Evolutionary conservation across 2,113 vertebrate species (phyloP).

Genomic region (Orcinus orca): DNA sequence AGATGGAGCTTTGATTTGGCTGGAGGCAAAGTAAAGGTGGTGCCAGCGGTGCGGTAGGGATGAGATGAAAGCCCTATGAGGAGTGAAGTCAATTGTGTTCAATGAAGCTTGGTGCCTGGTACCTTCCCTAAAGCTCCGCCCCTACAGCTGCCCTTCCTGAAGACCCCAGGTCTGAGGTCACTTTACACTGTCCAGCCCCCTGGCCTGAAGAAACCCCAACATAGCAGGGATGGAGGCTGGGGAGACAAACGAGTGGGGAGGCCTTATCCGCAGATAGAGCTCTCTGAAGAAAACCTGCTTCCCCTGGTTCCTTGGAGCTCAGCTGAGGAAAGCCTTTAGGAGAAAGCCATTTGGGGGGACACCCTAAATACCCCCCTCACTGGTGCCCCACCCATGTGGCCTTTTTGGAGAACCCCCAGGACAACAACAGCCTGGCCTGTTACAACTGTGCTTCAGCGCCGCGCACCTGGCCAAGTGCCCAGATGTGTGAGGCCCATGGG

Average conservation of each 20-base stretch:
- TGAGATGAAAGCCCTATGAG: neutral
- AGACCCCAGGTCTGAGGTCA: neutral
- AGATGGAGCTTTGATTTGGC: neutral
- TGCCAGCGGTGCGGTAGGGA: accelerated
- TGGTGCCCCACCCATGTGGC: neutral
- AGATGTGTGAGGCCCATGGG: neutral
- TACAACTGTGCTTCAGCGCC: neutral
- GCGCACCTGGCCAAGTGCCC: neutral
- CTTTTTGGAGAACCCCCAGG: neutral
- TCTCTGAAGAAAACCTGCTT: neutral
- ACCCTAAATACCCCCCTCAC: neutral
- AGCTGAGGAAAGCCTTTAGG: neutral
- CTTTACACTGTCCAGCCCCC: neutral
- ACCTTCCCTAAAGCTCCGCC: neutral
- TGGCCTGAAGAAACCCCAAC: neutral
- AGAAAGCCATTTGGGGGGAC: neutral
- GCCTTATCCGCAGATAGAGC: neutral
- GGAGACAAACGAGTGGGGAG: neutral
- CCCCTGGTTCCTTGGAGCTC: neutral
- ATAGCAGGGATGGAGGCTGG: neutral
- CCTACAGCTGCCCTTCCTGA: neutral
- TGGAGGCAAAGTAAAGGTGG: neutral
- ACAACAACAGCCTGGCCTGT: neutral
- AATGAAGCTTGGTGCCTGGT: neutral
- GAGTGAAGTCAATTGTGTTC: neutral